Conservation (phyloP, 2,113 vertebrate species). For the Hirundichthys speculiger region DNA sequence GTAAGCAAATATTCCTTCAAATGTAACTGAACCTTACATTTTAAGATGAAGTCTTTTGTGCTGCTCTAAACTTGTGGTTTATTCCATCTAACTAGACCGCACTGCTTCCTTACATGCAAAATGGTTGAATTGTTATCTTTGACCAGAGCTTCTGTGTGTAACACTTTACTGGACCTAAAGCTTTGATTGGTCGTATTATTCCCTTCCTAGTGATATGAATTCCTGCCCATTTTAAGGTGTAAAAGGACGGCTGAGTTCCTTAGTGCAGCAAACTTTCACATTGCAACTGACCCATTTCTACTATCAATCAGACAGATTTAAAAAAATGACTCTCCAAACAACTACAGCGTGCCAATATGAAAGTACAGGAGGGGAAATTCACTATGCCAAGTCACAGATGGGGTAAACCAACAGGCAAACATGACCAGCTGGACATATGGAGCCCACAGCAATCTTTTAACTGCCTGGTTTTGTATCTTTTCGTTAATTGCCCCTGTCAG, state of each 20-base stretch:
- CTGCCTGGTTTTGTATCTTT: conserved; percentile 52
- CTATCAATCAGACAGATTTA: background rate
- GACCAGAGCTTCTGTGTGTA: conserved; percentile 12
- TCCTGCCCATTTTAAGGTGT: background rate
- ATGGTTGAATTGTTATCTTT: conserved; percentile 30
- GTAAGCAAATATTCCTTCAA: no score
- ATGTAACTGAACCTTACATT: no score
- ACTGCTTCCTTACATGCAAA: conserved; percentile 12
- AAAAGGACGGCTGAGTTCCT: no score
- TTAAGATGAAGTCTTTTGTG: no score
- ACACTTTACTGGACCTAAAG: conserved; percentile 25
- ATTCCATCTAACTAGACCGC: background rate
- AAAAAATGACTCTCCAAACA: background rate
- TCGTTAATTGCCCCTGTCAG: conserved; percentile 65
- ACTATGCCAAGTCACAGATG: conserved; percentile 37
- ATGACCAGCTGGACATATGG: conserved; percentile 64
- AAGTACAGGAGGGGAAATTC: conserved; percentile 8
- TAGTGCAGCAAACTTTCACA: no score
- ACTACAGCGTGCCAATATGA: conserved; percentile 18
- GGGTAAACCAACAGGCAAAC: conserved; percentile 50
- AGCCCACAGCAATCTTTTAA: conserved; percentile 50
- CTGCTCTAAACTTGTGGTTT: no score
- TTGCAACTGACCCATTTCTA: no score
- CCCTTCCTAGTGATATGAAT: conserved; percentile 19
- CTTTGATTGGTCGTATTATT: conserved; percentile 12